Conservation (phyloP, 1,140 invertebrate species). For the Lethrus apterus region DNA sequence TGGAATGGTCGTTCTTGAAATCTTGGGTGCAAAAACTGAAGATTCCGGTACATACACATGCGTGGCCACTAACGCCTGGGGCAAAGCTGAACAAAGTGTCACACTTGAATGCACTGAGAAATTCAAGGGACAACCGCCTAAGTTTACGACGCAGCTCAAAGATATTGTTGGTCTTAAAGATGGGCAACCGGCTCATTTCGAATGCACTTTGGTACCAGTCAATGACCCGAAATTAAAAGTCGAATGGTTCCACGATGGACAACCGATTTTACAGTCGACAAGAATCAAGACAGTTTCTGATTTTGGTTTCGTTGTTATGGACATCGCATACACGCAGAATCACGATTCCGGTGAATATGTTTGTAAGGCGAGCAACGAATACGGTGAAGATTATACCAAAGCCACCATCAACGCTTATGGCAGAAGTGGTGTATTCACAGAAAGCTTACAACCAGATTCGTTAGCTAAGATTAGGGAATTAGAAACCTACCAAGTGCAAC, state of each 20-base stretch:
- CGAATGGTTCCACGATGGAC: constrained; percentile 93
- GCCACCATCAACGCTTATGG: constrained; percentile 76
- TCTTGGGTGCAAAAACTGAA: constrained; percentile 80
- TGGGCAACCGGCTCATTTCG: constrained; percentile 86
- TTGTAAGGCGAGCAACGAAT: constrained; percentile 83
- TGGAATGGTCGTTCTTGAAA: constrained; percentile 91
- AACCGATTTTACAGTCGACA: constrained; percentile 78
- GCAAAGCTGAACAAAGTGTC: constrained; percentile 77
- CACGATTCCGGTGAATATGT: constrained; percentile 92
- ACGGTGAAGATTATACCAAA: constrained; percentile 81
- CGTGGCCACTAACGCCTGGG: constrained; percentile 81
- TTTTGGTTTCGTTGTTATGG: constrained; percentile 92
- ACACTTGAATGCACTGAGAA: constrained; percentile 78
- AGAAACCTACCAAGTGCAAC: constrained; percentile 62
- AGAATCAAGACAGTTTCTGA: constrained; percentile 92
- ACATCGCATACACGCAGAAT: constrained; percentile 88
- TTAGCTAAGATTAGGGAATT: constrained; percentile 83
- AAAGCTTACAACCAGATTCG: constrained; percentile 91
- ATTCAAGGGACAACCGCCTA: constrained; percentile 75
- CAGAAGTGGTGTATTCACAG: constrained; percentile 82
- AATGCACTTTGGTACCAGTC: constrained; percentile 85
- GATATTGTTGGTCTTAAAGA: constrained; percentile 81
- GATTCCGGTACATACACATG: constrained; percentile 85
- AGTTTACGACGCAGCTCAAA: constrained; percentile 81
- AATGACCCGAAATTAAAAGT: constrained; percentile 90